Conservation (phyloP, 2,113 vertebrate genomes). For the Notothenia coriiceps region DNA sequence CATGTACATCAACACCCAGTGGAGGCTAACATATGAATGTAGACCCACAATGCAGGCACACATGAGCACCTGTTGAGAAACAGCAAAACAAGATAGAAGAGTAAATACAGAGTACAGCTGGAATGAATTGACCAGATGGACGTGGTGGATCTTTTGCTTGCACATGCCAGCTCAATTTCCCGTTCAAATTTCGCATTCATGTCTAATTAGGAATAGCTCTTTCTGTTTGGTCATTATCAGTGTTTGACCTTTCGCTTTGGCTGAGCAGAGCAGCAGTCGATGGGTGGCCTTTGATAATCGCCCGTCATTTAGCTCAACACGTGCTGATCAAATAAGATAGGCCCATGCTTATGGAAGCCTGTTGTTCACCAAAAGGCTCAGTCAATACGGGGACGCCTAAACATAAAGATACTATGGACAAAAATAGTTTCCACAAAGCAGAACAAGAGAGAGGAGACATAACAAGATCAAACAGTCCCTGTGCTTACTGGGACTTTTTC, state of each 20-base stretch:
- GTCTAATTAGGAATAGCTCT: constrained; percentile 74
- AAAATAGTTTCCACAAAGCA: constrained; percentile 39
- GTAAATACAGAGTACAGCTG: constrained; percentile 37
- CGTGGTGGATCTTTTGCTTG: constrained; percentile 17
- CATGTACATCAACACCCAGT: constrained; percentile 28
- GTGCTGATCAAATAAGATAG: constrained; percentile 86
- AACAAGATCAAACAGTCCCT: constrained; percentile 58
- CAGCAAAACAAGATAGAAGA: constrained; percentile 13
- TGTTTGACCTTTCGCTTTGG: constrained; percentile 81
- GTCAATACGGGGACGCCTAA: constrained; percentile 34
- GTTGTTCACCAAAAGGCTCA: constrained; percentile 48
- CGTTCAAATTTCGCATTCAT: constrained; percentile 72
- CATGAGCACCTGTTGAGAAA: constrained; percentile 15
- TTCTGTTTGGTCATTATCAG: constrained; percentile 76
- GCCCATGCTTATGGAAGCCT: constrained; percentile 17
- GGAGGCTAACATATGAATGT: constrained; percentile 41
- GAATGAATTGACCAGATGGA: constrained; percentile 42
- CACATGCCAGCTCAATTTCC: constrained; percentile 50
- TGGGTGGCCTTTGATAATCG: constrained; percentile 75
- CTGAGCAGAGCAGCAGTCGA: constrained; percentile 70
- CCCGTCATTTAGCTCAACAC: constrained; percentile 74
- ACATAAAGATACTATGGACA: constrained; percentile 54
- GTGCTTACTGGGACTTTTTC: constrained; percentile 48
- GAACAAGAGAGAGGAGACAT: constrained; percentile 44
- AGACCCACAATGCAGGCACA: not conserved